Evolutionary conservation across 2,113 vertebrate species (phyloP), one percentile per base, ranked within the genome.

Genomic region (Trochalopteron elliotii): DNA sequence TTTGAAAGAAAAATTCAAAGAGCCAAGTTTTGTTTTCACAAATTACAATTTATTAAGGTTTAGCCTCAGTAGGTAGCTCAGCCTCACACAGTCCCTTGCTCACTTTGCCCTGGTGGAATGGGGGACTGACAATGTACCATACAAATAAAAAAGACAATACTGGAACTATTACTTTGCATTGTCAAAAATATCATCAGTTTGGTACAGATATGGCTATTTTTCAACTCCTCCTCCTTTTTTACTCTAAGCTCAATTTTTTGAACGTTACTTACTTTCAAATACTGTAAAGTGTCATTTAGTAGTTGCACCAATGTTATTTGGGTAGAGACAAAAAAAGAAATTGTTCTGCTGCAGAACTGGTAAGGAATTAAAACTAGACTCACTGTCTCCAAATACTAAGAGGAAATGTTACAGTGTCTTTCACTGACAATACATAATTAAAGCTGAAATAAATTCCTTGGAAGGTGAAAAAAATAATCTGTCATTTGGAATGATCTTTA

Each of bases 41-140:
- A 92, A 42, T 75, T 52, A 15, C 8, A 86, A 3, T 50, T 90
- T 63, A 11, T 40, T 40, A 20, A 59, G 7, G 4, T 64, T 84
- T 72, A 55, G 19, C 2, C 11, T 42, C 21, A 44, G 21, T 13
- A 39, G 68, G 61, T 28, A 28, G 1, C 18, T 53, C 21, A 57
- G 15, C 1, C 7, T 23, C 52, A 23, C 8, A 11, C 3, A 71
- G 20, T 5, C 5, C 3, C 30, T 61, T 4, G 4, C 14, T 60
- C 7, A 4, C 17, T 69, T 47, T 5, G 1, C 2, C 15, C 5
- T 3, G 2, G 10, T 63, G n/a, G 12, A 10, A 44, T 19, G 9
- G 15, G 33, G 12, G 30, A 40, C 9, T 49, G 45, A 42, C 9
- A 49, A 15, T 25, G 1, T 59, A 44, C 5, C n/a, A 47, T 40